Base-by-base conservation (phyloP, 2,888 invertebrate species). In the Drosophila hamatofila region DNA sequence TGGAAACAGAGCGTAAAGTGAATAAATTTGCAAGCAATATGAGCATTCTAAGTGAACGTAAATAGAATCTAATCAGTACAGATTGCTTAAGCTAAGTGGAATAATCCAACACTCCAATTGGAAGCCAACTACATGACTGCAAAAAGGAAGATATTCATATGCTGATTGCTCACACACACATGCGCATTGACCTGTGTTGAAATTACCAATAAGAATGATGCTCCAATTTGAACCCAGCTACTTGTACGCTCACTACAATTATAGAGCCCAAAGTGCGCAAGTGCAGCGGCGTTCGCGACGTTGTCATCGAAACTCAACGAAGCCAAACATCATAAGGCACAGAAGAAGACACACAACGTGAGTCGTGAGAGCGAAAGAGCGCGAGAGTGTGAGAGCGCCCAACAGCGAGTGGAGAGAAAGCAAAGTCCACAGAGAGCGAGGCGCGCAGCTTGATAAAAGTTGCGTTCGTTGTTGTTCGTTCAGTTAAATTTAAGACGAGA, bases 401-500 rank as follows among this genome's bases (percentile, higher is more conserved):
- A 46, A 11, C 25, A 46, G 14, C 25, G n/a, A 6, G 57, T 23
- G 49, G 56, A 54, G 55, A 42, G 25, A 61, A 42, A 30, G 51
- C 14, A 30, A 30, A 44, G 44, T 35, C 42, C 33, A 51, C 52
- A 35, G 65, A 67, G 64, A 61, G 75, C 39, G 12, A n/a, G n/a
- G 7, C 35, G n/a, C 30, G 6, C 61, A 51, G 48, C 44, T 75
- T 41, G 63, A 54, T 60, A 54, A 73, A 59, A 61, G 72, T 54
- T 61, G 57, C 61, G 78, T 73, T 65, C 72, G 63, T 44, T 69
- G 60, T 37, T 51, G 67, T 70, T 65, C 67, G 76, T 70, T 65
- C 67, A 89, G 73, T 85, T 89, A 72, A 78, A 70, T 83, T 85
- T 71, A 83, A 85, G 73, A 72, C 78, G 89, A 77, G 81, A 63